Conservation (phyloP, 2,888 invertebrate genomes). For the Carabus problematicus region DNA sequence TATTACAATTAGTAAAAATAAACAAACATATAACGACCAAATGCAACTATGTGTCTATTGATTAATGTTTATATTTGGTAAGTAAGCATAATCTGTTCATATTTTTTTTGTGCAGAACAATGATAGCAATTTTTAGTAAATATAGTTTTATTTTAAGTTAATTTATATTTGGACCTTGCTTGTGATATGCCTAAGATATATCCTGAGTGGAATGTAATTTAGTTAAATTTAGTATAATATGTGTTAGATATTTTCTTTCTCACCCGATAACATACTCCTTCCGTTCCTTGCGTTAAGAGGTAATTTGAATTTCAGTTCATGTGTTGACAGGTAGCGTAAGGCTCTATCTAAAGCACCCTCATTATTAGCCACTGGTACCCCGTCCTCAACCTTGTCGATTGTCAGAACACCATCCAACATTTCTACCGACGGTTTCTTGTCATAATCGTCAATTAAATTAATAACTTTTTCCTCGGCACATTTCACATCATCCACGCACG, state of each 20-base stretch:
- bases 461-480: constrained; percentile 60
- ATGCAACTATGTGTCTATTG: no score
- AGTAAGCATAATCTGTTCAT: no score
- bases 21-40: no score
- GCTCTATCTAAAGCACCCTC: constrained; percentile 61
- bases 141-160: no score
- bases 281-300: constrained; percentile 57
- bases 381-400: constrained; percentile 56
- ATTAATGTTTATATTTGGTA: no score
- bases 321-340: constrained; percentile 60
- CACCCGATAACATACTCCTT: constrained; percentile 50
- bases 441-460: constrained; percentile 59
- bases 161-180: no score
- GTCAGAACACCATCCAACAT: constrained; percentile 57
- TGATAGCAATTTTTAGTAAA: no score
- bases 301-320: constrained; percentile 59
- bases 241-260: background rate
- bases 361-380: constrained; percentile 48
- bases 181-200: no score
- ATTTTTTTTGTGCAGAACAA: no score
- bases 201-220: background rate
- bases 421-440: constrained; percentile 57
- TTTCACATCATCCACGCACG: constrained; percentile 52
- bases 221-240: constrained; percentile 23
- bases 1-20: no score